These are phyloP conservation scores for Penelope pileata DNA, from an alignment of 2,113 vertebrate species.

Conservation along the genomic window DNA sequence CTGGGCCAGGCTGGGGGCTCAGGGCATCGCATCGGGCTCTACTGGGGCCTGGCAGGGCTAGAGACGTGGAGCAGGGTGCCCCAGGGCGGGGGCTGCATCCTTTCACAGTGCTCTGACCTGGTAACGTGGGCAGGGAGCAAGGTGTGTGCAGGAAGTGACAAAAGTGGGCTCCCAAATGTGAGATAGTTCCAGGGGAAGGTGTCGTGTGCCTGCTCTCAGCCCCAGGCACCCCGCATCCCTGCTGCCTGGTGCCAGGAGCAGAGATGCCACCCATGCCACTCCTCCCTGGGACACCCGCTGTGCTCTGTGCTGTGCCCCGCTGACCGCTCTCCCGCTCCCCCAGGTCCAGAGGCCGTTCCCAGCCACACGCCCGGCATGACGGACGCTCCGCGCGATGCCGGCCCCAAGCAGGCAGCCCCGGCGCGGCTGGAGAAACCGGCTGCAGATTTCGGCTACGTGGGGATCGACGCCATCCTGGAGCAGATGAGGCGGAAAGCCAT, in stretches of 20 bases:
- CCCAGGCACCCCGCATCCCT: rapidly evolving
- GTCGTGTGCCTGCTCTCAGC: not conserved
- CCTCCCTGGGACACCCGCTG: rapidly evolving
- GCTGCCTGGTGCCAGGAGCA: not conserved
- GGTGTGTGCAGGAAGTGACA: not conserved
- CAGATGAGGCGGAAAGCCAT: constrained; percentile 99
- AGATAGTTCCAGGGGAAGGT: not conserved
- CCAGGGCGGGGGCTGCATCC: not conserved
- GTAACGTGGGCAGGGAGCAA: not conserved
- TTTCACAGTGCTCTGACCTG: not conserved
- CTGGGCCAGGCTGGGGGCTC: not conserved
- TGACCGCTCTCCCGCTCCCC: not conserved
- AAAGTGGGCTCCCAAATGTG: not conserved
- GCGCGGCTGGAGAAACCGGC: constrained; percentile 82
- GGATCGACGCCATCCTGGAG: constrained; percentile 96
- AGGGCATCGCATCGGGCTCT: not conserved
- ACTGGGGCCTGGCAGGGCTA: not conserved
- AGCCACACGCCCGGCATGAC: constrained; percentile 85
- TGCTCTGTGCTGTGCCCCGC: not conserved
- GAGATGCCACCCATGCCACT: not conserved
- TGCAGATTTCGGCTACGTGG: constrained; percentile 91
- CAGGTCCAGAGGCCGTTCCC: constrained; percentile 75
- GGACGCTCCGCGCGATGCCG: constrained; percentile 76
- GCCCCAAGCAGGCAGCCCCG: constrained; percentile 76
- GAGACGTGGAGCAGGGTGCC: too few species aligned